These are phyloP conservation scores for Dorcus parallelipipedus DNA, from an alignment of 2,888 invertebrate species.

Conservation along the genomic window DNA sequence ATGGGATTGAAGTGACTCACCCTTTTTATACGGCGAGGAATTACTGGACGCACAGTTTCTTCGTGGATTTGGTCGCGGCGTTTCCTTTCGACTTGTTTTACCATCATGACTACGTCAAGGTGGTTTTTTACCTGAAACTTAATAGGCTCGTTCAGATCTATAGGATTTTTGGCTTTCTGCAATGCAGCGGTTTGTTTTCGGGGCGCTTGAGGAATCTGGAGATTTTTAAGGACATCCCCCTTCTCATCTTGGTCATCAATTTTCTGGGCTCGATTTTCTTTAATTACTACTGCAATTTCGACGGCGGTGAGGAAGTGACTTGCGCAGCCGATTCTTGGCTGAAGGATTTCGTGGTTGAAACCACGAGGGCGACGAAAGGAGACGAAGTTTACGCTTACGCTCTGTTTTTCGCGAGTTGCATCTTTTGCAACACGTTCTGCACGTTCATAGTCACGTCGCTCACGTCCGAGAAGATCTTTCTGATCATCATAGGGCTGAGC, in stretches of 20 bases:
- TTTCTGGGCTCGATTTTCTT: slow-evolving; percentile 9
- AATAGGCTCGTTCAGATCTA: slow-evolving; percentile 23
- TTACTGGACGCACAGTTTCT: slow-evolving; percentile 30
- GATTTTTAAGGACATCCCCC: slow-evolving; percentile 16
- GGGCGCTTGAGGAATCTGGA: slow-evolving; percentile 4
- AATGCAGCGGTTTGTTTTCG: slow-evolving; percentile 1
- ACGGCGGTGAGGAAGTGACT: neutral
- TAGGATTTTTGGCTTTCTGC: slow-evolving; percentile 17
- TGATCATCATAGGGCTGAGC: too few relatives aligned
- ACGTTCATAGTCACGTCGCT: too few relatives aligned
- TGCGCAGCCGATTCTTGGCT: slow-evolving; percentile 9
- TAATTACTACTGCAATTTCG: slow-evolving; percentile 11
- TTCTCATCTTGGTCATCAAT: slow-evolving; percentile 11
- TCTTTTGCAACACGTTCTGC: neutral
- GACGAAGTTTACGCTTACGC: slow-evolving; percentile 5
- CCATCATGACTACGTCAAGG: neutral
- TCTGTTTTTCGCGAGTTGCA: neutral
- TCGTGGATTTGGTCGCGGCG: slow-evolving; percentile 27
- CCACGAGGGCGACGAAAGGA: neutral
- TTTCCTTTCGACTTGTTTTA: slow-evolving; percentile 25
- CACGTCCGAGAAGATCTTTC: too few relatives aligned
- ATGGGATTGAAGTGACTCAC: slow-evolving; percentile 29
- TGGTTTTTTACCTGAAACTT: slow-evolving; percentile 11
- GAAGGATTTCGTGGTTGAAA: neutral
- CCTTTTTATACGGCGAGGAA: slow-evolving; percentile 27